These are phyloP conservation scores for Leuciscus idus DNA, from an alignment of 2,113 vertebrate genomes.

Conservation along the genomic window DNA sequence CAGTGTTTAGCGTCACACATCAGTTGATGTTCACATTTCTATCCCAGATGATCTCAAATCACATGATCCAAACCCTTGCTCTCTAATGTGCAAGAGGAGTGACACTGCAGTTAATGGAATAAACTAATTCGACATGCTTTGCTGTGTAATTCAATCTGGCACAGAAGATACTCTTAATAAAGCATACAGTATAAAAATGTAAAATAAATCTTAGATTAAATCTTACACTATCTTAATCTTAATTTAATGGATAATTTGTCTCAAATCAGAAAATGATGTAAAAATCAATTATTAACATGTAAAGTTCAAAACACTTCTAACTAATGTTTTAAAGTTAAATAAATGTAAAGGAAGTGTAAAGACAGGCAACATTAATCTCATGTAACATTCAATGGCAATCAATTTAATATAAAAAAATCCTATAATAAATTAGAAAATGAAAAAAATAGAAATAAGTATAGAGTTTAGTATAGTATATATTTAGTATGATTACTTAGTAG, in stretches of 20 bases:
- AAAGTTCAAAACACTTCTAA: background rate
- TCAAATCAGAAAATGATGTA: background rate
- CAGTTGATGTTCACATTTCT: background rate
- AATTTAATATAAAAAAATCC: background rate
- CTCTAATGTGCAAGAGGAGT: background rate
- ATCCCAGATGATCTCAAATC: slow-evolving; percentile 16
- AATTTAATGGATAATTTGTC: background rate
- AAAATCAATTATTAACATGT: background rate
- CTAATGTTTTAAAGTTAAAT: background rate
- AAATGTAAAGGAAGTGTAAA: background rate
- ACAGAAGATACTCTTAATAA: background rate
- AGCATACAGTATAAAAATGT: background rate
- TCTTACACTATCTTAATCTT: background rate
- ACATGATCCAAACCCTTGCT: slow-evolving; percentile 19
- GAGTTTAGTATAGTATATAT: no score
- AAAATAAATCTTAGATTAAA: background rate
- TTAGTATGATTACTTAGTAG: no score
- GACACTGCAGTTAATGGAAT: slow-evolving; percentile 11
- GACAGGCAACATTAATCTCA: background rate
- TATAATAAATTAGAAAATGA: background rate
- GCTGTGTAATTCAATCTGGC: slow-evolving; percentile 1
- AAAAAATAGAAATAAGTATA: background rate
- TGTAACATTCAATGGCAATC: background rate
- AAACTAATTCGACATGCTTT: slow-evolving; percentile 30
- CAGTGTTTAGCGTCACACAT: background rate